phyloP scores from a whole-genome alignment of 2,113 vertebrate species.

The Tonatia bakeri region DNA sequence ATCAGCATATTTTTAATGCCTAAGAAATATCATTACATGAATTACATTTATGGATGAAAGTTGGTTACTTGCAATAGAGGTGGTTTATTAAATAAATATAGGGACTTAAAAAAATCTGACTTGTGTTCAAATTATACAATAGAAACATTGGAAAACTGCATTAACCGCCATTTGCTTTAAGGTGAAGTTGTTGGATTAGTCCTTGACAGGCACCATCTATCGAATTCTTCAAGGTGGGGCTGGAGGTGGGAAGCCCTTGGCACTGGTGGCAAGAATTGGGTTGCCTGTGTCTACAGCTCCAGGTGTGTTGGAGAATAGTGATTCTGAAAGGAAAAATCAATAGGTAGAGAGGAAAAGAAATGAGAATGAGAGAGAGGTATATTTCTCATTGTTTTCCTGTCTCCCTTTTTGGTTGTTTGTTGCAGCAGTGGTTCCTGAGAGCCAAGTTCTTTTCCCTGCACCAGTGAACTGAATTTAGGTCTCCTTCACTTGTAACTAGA shows the following conservation, averaged over 20 bases:
- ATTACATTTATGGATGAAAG: not conserved
- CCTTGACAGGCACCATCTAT: not conserved
- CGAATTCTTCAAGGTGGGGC: not conserved
- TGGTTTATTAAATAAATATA: not conserved
- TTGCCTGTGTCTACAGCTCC: not conserved
- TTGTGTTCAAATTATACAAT: not conserved
- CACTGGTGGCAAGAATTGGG: not conserved
- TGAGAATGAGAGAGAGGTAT: not conserved
- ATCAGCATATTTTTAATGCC: not conserved
- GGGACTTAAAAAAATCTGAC: not conserved
- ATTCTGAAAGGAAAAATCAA: not conserved
- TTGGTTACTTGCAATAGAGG: not conserved
- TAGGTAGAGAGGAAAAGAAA: not conserved
- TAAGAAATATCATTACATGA: not conserved
- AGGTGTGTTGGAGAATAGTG: not conserved
- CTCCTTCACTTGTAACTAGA: conserved; percentile 8
- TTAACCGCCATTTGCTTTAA: not conserved
- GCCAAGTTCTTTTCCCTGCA: not conserved
- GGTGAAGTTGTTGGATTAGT: not conserved
- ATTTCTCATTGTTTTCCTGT: not conserved
- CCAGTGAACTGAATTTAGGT: not conserved
- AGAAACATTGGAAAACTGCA: not conserved
- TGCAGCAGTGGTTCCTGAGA: not conserved
- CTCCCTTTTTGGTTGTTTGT: not conserved
- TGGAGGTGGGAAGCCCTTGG: not conserved